These are phyloP conservation scores for Ceratina australensis DNA, from an alignment of 1,140 invertebrate genomes.

Conservation along the genomic window DNA sequence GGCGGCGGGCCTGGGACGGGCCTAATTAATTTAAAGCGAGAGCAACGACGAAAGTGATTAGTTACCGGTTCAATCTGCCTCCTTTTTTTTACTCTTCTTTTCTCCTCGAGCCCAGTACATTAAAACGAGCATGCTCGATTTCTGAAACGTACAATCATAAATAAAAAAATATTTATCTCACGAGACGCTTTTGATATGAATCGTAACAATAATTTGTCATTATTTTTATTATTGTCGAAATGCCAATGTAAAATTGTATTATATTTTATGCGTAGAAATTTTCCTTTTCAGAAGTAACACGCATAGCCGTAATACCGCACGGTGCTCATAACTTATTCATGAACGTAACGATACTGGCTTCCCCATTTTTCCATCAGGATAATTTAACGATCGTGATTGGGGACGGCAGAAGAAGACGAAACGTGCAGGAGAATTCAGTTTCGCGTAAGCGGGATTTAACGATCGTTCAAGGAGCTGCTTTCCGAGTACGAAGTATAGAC, in stretches of 20 bases:
- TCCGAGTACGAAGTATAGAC: slow-evolving; percentile 78
- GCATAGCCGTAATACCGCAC: slow-evolving; percentile 78
- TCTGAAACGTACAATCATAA: too few relatives aligned
- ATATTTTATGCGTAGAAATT: neutral
- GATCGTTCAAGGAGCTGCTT: slow-evolving; percentile 80
- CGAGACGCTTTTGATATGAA: too few relatives aligned
- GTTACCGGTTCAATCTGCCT: neutral
- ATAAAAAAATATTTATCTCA: too few relatives aligned
- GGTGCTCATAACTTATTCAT: slow-evolving; percentile 75
- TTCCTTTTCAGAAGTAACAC: slow-evolving; percentile 78
- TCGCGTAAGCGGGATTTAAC: slow-evolving; percentile 59
- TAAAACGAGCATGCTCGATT: too few relatives aligned
- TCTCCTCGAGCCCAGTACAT: neutral
- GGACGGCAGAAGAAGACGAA: slow-evolving; percentile 65
- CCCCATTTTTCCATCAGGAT: slow-evolving; percentile 45
- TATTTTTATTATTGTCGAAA: neutral
- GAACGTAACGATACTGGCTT: slow-evolving; percentile 67
- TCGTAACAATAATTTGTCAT: too few relatives aligned
- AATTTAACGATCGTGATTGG: slow-evolving; percentile 69
- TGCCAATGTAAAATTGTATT: too few relatives aligned
- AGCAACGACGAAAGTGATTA: slow-evolving; percentile 16
- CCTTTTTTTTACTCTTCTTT: neutral
- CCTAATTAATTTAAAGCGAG: slow-evolving; percentile 29
- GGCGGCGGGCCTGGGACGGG: neutral
- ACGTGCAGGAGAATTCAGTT: slow-evolving; percentile 69